Evolutionary conservation across 2,888 invertebrate species (phyloP).

Genomic region (Thymelicus acteon): DNA sequence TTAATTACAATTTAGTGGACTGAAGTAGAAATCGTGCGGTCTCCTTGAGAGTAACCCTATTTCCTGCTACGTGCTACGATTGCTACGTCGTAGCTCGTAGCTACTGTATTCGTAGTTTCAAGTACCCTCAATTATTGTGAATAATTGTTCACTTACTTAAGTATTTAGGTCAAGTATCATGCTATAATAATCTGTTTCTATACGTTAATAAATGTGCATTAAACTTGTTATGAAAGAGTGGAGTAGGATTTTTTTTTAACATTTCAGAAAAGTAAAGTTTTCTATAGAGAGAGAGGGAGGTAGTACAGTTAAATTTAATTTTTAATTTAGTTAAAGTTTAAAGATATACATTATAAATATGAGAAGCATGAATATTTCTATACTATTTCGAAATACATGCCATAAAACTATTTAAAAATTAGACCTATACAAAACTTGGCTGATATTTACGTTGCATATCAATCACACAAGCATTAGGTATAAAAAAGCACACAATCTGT

Average conservation of each 20-base stretch:
- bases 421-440: no score
- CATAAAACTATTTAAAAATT: no score
- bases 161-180: conserved; percentile 57
- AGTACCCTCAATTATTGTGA: conserved; percentile 61
- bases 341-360: no score
- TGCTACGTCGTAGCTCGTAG: conserved; percentile 65
- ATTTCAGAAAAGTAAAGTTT: no score
- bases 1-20: conserved; percentile 74
- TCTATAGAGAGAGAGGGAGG: no score
- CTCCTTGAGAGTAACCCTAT: conserved; percentile 72
- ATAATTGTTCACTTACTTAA: conserved; percentile 62
- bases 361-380: no score
- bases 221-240: conserved; percentile 10
- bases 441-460: no score
- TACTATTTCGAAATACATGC: no score
- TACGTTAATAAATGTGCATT: not conserved
- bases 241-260: not conserved
- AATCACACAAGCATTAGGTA: not conserved
- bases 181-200: conserved; percentile 13
- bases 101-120: conserved; percentile 62
- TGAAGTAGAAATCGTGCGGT: conserved; percentile 68
- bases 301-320: no score
- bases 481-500: no score
- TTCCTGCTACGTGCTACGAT: conserved; percentile 76
- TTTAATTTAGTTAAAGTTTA: no score